Evolutionary conservation across 1,140 invertebrate species (phyloP).

Genomic region (Nymphalis io): DNA sequence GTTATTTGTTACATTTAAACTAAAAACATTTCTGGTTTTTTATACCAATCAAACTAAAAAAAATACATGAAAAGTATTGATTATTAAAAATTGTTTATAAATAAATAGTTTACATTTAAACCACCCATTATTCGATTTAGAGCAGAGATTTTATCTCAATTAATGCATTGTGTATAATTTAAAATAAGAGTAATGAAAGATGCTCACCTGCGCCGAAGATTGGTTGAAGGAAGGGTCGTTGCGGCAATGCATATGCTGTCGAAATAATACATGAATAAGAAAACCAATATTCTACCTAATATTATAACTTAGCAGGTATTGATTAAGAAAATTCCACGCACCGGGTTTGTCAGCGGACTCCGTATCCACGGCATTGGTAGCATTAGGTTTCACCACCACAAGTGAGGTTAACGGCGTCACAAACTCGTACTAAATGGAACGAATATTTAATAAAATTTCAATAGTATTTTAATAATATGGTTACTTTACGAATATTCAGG

Average conservation of each 20-base stretch:
- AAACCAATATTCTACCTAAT: not conserved
- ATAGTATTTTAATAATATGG: no score
- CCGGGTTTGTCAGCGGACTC: conserved; percentile 61
- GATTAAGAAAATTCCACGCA: conserved; percentile 29
- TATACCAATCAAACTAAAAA: no score
- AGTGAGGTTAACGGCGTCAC: conserved; percentile 87
- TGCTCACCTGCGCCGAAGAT: not conserved
- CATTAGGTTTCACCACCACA: conserved; percentile 86
- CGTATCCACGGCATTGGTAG: conserved; percentile 61
- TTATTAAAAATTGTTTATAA: no score
- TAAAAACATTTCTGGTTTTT: no score
- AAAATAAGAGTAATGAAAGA: no score
- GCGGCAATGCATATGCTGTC: conserved; percentile 3
- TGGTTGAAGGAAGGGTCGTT: not conserved
- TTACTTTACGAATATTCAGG: no score
- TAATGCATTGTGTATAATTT: no score
- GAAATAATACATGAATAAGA: not conserved
- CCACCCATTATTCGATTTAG: no score
- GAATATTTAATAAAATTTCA: not conserved
- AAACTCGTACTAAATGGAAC: conserved; percentile 82
- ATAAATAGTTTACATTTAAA: no score
- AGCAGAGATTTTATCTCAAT: no score
- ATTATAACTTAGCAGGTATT: not conserved
- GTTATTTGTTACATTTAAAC: no score
- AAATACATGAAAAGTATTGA: no score